These are phyloP conservation scores for Erpobdella octoculata DNA, from an alignment of 2,888 invertebrate species.

Conservation along the genomic window DNA sequence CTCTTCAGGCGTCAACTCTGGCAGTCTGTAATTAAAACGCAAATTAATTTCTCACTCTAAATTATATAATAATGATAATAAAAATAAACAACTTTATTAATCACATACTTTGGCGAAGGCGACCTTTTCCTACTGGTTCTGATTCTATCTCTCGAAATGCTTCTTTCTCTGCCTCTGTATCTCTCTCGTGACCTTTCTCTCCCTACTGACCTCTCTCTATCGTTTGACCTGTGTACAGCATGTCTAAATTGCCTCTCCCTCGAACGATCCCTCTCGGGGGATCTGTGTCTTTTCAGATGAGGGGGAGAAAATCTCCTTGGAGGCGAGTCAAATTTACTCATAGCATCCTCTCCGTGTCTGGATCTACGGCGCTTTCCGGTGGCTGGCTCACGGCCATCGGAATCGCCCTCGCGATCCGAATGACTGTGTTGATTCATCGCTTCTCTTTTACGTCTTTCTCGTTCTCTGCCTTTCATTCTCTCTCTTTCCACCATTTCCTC, in stretches of 20 bases:
- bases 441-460: neutral
- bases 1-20: conserved; percentile 78
- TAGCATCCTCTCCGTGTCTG: too few relatives aligned
- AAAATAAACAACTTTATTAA: neutral
- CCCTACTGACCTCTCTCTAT: neutral
- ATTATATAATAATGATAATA: neutral
- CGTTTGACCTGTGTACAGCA: too few relatives aligned
- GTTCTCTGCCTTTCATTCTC: neutral
- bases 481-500: neutral
- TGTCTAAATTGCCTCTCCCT: too few relatives aligned
- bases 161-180: neutral
- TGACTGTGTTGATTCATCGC: neutral
- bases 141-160: neutral
- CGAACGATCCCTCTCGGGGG: too few relatives aligned
- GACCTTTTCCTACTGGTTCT: conserved; percentile 2
- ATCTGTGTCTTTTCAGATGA: neutral
- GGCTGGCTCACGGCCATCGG: neutral
- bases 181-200: neutral
- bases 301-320: too few relatives aligned
- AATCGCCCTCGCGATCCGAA: neutral
- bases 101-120: conserved; percentile 13
- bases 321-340: conserved; percentile 1
- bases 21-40: neutral
- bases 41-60: neutral
- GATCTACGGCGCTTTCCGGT: neutral